Percentiles rank a stretch among this genome's conserved stretches.
Evolutionary conservation across 2,888 invertebrate species (phyloP).

Genomic region (Terebella lapidaria): DNA sequence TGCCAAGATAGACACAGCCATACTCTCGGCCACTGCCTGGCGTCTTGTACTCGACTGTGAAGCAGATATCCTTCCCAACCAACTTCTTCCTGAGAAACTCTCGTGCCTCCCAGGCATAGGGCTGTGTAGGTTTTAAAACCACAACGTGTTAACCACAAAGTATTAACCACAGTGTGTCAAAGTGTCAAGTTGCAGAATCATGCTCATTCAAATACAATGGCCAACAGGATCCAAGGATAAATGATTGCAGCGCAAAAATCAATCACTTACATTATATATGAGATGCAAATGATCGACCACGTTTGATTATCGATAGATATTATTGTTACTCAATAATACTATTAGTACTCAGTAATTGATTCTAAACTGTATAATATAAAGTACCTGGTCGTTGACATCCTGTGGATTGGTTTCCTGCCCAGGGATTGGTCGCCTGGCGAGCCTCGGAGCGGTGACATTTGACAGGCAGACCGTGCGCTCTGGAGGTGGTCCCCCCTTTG

Average conservation of each 20-base stretch:
- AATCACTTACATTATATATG: too few species aligned
- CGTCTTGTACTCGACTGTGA: constrained; percentile 73
- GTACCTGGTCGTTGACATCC: constrained; percentile 53
- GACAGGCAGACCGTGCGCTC: constrained; percentile 88
- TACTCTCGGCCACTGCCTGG: constrained; percentile 74
- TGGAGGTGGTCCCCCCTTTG: constrained; percentile 73
- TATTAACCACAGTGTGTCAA: too few species aligned
- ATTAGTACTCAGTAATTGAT: too few species aligned
- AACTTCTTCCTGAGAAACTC: constrained; percentile 92
- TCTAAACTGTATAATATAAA: too few species aligned
- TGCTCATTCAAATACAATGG: too few species aligned
- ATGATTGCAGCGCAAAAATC: too few species aligned
- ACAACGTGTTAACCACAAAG: neutral
- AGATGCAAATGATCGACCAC: too few species aligned
- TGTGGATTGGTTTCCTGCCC: constrained; percentile 32
- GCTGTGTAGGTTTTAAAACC: constrained; percentile 57
- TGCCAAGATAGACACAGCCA: constrained; percentile 79
- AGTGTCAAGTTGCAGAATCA: too few species aligned
- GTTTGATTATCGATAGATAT: too few species aligned
- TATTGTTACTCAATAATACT: too few species aligned
- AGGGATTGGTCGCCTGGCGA: constrained; percentile 71
- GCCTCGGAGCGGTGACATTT: constrained; percentile 85
- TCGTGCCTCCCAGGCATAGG: constrained; percentile 96
- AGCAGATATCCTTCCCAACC: constrained; percentile 86
- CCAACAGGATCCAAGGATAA: too few species aligned